Evolutionary conservation across 2,797 vertebrate genomes (phyloP).

Genomic region (Denticeps clupeoides): DNA sequence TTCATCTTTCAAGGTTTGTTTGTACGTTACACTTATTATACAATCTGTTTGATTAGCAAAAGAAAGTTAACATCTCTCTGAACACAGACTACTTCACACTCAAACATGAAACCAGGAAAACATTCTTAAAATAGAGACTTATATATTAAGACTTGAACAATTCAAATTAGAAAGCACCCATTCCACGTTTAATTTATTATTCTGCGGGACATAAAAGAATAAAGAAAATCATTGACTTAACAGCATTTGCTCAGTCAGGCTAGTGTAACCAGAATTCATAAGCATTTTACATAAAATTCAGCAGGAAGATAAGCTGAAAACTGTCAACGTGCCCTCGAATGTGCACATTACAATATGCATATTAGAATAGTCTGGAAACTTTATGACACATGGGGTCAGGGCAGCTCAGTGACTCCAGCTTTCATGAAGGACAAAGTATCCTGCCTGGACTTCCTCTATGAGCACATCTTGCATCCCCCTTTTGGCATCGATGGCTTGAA

Average conservation of each 20-base stretch:
- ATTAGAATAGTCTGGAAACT: not conserved
- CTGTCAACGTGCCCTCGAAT: slow-evolving; percentile 14
- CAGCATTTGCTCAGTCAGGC: too few relatives aligned
- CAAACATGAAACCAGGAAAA: slow-evolving; percentile 4
- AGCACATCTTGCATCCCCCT: slow-evolving; percentile 39
- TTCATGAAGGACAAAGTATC: slow-evolving; percentile 28
- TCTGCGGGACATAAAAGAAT: too few relatives aligned
- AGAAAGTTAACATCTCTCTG: too few relatives aligned
- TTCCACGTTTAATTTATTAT: too few relatives aligned
- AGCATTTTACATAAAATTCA: slow-evolving; percentile 21
- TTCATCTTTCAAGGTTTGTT: too few relatives aligned
- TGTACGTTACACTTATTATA: too few relatives aligned
- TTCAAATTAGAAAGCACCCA: too few relatives aligned
- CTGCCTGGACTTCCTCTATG: slow-evolving; percentile 32
- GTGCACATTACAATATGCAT: not conserved
- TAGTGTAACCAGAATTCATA: slow-evolving; percentile 25
- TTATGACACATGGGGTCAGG: not conserved
- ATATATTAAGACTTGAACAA: slow-evolving; percentile 26
- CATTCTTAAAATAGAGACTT: slow-evolving; percentile 9
- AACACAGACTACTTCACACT: slow-evolving; percentile 1
- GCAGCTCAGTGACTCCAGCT: slow-evolving; percentile 27
- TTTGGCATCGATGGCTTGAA: slow-evolving; percentile 38
- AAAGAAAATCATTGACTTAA: too few relatives aligned
- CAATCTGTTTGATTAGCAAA: too few relatives aligned
- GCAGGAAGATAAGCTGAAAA: slow-evolving; percentile 12